phyloP scores from a whole-genome alignment of 92 coral and sea anemone species.

The Galaxea fascicularis region DNA sequence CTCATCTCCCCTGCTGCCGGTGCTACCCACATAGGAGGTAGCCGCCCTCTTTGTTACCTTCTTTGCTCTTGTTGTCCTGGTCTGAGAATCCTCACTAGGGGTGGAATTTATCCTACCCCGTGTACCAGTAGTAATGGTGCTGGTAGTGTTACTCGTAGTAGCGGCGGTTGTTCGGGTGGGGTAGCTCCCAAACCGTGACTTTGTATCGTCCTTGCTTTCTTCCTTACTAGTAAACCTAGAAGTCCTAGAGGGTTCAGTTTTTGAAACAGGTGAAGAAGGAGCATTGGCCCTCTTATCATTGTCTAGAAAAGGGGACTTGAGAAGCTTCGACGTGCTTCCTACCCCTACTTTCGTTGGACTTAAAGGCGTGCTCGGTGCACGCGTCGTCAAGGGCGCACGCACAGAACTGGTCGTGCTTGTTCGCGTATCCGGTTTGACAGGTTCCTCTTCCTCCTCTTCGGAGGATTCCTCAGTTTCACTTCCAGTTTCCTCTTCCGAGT shows the following conservation, averaged over 20 bases:
- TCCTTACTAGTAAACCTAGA: slow-evolving; percentile 68
- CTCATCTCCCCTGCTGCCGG: slow-evolving; percentile 58
- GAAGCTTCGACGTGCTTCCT: slow-evolving; percentile 45
- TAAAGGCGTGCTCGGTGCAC: slow-evolving; percentile 66
- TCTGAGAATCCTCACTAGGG: slow-evolving; percentile 71
- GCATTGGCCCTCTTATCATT: slow-evolving; percentile 60
- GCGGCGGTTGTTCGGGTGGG: slow-evolving; percentile 82
- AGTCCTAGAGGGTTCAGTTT: slow-evolving; percentile 63
- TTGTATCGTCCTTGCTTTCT: slow-evolving; percentile 60
- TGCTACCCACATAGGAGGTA: slow-evolving; percentile 70
- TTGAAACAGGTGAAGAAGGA: slow-evolving; percentile 60
- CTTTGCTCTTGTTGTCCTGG: slow-evolving; percentile 60
- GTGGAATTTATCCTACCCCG: slow-evolving; percentile 63
- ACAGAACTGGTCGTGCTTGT: slow-evolving; percentile 41
- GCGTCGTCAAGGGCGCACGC: slow-evolving; percentile 56
- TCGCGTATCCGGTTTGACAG: slow-evolving; percentile 64
- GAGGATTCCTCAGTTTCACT: slow-evolving; percentile 64
- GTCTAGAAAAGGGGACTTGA: slow-evolving; percentile 69
- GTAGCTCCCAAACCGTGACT: slow-evolving; percentile 62
- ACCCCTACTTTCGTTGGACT: slow-evolving; percentile 40
- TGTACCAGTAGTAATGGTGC: slow-evolving; percentile 56
- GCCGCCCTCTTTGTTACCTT: slow-evolving; percentile 76
- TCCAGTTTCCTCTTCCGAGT: slow-evolving; percentile 67
- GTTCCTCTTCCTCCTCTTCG: slow-evolving; percentile 57
- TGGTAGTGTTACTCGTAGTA: slow-evolving; percentile 75